A percentile compares a stretch with the other conserved stretches of the same genome.
phyloP scores from a whole-genome alignment of 2,113 vertebrate genomes.

The Rhinopithecus roxellana region DNA sequence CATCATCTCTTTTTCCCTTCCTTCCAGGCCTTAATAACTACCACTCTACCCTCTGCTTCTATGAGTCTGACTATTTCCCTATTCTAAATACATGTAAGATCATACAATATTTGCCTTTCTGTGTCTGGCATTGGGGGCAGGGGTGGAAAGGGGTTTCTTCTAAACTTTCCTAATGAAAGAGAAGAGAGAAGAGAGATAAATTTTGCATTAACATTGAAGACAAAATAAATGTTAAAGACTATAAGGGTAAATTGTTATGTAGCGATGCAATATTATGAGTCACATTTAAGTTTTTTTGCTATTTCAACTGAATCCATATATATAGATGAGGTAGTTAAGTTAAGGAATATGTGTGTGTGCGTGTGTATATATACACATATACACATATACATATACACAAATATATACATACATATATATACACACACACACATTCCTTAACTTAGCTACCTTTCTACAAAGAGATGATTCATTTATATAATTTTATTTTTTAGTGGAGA shows the following conservation, averaged over 20 bases:
- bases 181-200: neutral
- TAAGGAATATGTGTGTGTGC: no score
- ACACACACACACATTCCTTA: neutral
- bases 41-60: neutral
- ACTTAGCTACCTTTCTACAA: neutral
- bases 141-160: neutral
- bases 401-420: no score
- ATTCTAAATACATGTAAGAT: neutral
- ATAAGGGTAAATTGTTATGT: neutral
- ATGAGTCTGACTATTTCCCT: neutral
- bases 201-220: neutral
- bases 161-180: neutral
- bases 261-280: neutral
- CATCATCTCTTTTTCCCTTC: neutral
- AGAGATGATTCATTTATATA: neutral
- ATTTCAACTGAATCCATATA: neutral
- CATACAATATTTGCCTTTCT: neutral
- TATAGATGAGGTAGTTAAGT: neutral
- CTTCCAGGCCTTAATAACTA: neutral
- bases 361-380: no score
- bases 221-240: neutral
- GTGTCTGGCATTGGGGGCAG: neutral
- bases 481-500: neutral
- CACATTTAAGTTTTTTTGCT: neutral
- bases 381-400: no score